Evolutionary conservation across 2,797 vertebrate genomes (phyloP), one percentile per base, ranked within the genome.

Genomic region (Eulemur rubriventer): DNA sequence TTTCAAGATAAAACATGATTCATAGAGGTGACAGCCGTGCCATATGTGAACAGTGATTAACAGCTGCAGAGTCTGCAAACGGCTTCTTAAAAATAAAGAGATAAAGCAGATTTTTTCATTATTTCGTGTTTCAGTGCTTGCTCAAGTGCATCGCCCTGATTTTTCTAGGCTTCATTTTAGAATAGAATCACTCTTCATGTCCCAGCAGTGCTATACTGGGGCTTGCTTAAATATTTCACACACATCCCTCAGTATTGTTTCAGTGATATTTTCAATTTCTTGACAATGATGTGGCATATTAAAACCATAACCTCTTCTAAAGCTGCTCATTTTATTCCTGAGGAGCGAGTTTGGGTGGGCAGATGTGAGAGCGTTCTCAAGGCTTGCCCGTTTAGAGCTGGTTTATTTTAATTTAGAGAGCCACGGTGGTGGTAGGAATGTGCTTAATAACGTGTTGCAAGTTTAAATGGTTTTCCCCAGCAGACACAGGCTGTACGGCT

Each of bases 21-120:
- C 96, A 41, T 91, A 84, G 78, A 96, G 92, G 67, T n/a, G 84
- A 65, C 38, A 93, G 88, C 80, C 87, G 1, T 43, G 73, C 92
- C 87, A 81, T 84, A 41, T 96, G 96, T 50, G 78, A 94, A 30
- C 89, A 59, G 94, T 97, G 97, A 96, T 97, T 95, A 96, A 92
- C 89, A 73, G 89, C 93, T 90, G 76, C 89, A 85, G 72, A 57
- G 81, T 92, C 95, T 88, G 94, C 94, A 95, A 89, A 89, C 59
- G 16, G 89, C 75, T 95, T 93, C 94, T 96, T 55, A 94, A 95
- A 97, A 97, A 33, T 86, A 95, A 97, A 52, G 86, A 41, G 80
- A 83, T 94, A 97, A 97, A 95, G 55, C 84, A 95, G 81, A 92
- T 94, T 96, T 97, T 80, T 78, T 50, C 48, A 63, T 91, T 46